These are phyloP conservation scores for Ascidia mentula DNA, from an alignment of 23 tunicate genomes.

Conservation along the genomic window DNA sequence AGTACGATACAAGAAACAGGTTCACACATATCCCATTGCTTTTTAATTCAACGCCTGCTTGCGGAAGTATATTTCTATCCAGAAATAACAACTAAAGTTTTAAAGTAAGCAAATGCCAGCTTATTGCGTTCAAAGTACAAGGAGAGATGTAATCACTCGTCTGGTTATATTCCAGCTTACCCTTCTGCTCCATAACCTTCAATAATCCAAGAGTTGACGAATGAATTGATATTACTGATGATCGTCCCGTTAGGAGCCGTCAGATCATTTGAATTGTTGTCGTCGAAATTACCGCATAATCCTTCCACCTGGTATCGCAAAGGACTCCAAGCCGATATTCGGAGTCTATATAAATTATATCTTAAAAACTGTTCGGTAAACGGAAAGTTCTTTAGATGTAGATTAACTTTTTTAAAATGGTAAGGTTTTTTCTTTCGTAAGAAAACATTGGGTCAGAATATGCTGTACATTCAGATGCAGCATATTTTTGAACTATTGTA, in stretches of 20 bases:
- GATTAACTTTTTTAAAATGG: too few species aligned
- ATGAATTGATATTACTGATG: background rate
- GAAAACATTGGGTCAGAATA: too few species aligned
- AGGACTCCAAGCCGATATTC: slow-evolving; percentile 35
- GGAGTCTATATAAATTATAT: slow-evolving; percentile 23
- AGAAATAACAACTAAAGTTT: too few species aligned
- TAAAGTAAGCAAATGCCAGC: too few species aligned
- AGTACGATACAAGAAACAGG: too few species aligned
- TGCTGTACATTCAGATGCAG: background rate
- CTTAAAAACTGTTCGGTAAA: background rate
- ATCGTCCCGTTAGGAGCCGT: slow-evolving; percentile 32
- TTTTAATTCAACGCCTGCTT: too few species aligned
- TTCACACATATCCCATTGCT: too few species aligned
- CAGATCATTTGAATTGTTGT: slow-evolving; percentile 43
- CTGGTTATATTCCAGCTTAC: too few species aligned
- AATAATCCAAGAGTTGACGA: slow-evolving; percentile 40
- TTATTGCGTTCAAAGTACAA: too few species aligned
- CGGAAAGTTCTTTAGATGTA: background rate
- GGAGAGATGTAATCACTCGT: too few species aligned
- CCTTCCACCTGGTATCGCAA: slow-evolving; percentile 70
- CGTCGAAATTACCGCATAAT: slow-evolving; percentile 56
- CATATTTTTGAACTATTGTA: background rate
- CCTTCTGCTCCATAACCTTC: slow-evolving; percentile 36
- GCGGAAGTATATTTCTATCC: too few species aligned
- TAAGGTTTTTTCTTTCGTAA: too few species aligned